Conservation (phyloP, 2,113 vertebrate species). For the Pseudorectes ferrugineus region DNA sequence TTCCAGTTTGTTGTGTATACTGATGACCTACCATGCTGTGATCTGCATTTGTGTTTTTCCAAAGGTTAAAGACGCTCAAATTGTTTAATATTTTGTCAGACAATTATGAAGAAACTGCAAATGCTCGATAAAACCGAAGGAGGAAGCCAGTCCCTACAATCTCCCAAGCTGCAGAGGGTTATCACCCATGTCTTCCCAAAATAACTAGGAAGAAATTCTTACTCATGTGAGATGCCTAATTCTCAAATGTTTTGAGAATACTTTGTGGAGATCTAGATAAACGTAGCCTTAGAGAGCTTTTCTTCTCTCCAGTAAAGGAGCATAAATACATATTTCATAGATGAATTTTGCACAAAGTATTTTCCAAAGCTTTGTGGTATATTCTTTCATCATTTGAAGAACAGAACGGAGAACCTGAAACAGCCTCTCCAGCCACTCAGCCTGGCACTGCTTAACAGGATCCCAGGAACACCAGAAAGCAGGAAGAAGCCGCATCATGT, state of each 20-base stretch:
- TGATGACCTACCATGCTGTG: background rate
- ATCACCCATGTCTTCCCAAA: background rate
- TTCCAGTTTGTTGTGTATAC: background rate
- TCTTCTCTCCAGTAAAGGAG: background rate
- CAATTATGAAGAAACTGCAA: background rate
- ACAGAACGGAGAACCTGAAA: constrained; percentile 43
- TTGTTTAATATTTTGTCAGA: background rate
- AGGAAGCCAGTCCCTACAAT: background rate
- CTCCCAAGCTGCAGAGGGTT: background rate
- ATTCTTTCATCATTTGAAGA: constrained; percentile 49
- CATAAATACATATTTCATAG: constrained; percentile 21
- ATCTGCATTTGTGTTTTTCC: background rate
- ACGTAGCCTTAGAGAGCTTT: background rate
- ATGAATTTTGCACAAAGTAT: constrained; percentile 37
- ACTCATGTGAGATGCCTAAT: background rate
- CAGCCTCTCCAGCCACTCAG: background rate
- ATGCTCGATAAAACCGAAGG: background rate
- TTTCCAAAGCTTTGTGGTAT: constrained; percentile 43
- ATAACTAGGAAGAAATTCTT: background rate
- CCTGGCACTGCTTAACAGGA: constrained; percentile 17
- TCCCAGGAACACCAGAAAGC: background rate
- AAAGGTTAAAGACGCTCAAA: background rate
- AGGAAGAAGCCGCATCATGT: background rate
- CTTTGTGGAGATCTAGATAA: background rate
- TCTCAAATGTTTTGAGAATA: background rate